These are phyloP conservation scores for Kryptolebias ocellatus DNA, from an alignment of 2,797 vertebrate species.

Conservation along the genomic window DNA sequence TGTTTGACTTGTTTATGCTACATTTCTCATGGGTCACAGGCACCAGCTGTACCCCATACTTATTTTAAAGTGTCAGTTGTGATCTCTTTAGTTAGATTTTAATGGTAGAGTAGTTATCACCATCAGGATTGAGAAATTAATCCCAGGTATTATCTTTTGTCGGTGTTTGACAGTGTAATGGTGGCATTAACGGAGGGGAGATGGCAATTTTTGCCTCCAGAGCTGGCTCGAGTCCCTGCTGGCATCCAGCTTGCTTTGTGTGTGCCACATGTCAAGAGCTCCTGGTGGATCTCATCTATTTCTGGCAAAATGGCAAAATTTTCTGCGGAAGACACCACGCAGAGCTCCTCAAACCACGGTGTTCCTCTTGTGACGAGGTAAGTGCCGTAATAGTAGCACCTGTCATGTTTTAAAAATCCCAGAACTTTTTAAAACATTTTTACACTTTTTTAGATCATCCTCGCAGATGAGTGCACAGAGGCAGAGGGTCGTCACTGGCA, in stretches of 20 bases:
- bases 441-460: no score
- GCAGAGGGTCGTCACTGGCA: slow-evolving; percentile 98
- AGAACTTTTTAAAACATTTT: no score
- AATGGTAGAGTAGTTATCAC: slow-evolving; percentile 6
- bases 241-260: slow-evolving; percentile 94
- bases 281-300: slow-evolving; percentile 97
- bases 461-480: slow-evolving; percentile 96
- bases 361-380: slow-evolving; percentile 90
- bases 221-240: slow-evolving; percentile 90
- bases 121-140: neutral
- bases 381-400: neutral
- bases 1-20: slow-evolving; percentile 21
- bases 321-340: slow-evolving; percentile 95
- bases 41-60: neutral
- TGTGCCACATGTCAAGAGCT: slow-evolving; percentile 92
- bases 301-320: slow-evolving; percentile 93
- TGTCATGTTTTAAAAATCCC: neutral
- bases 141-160: slow-evolving; percentile 35
- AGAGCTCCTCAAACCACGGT: slow-evolving; percentile 95
- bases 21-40: slow-evolving; percentile 23
- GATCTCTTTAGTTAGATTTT: slow-evolving; percentile 12
- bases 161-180: slow-evolving; percentile 71
- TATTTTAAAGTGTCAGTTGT: slow-evolving; percentile 30
- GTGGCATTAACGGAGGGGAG: slow-evolving; percentile 90
- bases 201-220: slow-evolving; percentile 94